Evolutionary conservation across 2,797 vertebrate genomes (phyloP).

Genomic region (Lagorchestes hirsutus): DNA sequence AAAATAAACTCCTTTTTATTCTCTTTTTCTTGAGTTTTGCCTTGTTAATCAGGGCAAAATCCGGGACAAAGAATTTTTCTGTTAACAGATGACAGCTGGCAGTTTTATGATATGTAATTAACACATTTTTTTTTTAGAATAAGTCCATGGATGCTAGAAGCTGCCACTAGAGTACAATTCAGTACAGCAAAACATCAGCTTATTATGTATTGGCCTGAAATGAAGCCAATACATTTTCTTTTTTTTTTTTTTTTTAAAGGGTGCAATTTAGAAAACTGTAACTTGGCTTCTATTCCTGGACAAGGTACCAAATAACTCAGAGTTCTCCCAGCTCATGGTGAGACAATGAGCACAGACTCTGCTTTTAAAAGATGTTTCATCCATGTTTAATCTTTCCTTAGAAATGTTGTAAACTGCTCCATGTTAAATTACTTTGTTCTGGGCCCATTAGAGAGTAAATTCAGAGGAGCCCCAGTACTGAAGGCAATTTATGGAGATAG

Average conservation of each 20-base stretch:
- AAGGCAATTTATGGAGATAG: not conserved
- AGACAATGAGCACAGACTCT: not conserved
- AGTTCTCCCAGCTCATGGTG: not conserved
- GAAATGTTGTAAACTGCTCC: not conserved
- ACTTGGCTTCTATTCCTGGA: not conserved
- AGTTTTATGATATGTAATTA: not conserved
- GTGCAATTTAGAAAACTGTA: conserved; percentile 6
- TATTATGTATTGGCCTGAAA: not conserved
- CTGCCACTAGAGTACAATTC: not conserved
- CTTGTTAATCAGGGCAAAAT: not conserved
- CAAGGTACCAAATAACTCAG: not conserved
- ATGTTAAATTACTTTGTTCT: not conserved
- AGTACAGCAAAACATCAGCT: not conserved
- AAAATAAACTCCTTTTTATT: not conserved
- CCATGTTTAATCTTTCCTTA: not conserved
- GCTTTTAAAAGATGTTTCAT: not conserved
- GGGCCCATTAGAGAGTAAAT: not conserved
- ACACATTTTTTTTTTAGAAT: not conserved
- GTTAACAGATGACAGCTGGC: not conserved
- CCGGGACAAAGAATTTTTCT: not conserved
- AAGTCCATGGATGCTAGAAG: not conserved
- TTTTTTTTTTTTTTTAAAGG: not conserved
- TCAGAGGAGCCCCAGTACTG: not conserved
- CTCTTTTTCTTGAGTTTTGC: not conserved
- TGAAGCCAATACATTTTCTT: not conserved